These are phyloP conservation scores for Odontomyia ornata DNA, from an alignment of 2,888 invertebrate species.

Conservation along the genomic window DNA sequence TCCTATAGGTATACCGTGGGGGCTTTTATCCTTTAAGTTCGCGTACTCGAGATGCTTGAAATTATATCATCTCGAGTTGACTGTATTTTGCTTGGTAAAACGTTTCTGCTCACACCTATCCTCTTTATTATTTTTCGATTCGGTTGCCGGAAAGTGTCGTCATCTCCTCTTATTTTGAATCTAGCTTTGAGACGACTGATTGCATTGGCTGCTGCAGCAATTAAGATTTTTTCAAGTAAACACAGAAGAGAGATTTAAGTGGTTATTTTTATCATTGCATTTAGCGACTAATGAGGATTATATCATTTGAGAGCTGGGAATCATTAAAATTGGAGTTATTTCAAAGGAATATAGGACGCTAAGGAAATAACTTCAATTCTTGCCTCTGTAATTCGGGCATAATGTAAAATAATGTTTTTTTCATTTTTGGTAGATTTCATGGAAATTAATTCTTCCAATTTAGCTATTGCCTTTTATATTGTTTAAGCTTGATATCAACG, in stretches of 20 bases:
- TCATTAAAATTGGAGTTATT: too few relatives aligned
- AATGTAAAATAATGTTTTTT: too few relatives aligned
- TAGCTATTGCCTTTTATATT: too few relatives aligned
- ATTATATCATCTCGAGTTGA: conserved; percentile 1
- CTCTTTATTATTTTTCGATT: neutral
- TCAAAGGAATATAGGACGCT: too few relatives aligned
- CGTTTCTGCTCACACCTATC: neutral
- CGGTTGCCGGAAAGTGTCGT: neutral
- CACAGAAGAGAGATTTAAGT: conserved; percentile 11
- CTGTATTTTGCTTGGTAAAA: conserved; percentile 9
- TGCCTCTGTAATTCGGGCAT: too few relatives aligned
- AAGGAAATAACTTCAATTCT: too few relatives aligned
- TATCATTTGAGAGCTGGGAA: too few relatives aligned
- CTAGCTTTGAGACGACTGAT: neutral
- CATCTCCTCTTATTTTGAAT: neutral
- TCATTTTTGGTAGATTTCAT: too few relatives aligned
- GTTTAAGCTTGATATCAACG: too few relatives aligned
- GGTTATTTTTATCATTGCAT: conserved; percentile 12
- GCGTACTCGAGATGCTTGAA: neutral
- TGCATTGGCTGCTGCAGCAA: conserved; percentile 16
- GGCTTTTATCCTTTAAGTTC: neutral
- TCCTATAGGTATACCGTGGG: neutral
- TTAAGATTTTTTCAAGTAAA: neutral
- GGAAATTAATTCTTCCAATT: too few relatives aligned
- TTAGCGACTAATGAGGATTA: neutral